phyloP scores from a whole-genome alignment of 2,113 vertebrate species.

The Indri indri region DNA sequence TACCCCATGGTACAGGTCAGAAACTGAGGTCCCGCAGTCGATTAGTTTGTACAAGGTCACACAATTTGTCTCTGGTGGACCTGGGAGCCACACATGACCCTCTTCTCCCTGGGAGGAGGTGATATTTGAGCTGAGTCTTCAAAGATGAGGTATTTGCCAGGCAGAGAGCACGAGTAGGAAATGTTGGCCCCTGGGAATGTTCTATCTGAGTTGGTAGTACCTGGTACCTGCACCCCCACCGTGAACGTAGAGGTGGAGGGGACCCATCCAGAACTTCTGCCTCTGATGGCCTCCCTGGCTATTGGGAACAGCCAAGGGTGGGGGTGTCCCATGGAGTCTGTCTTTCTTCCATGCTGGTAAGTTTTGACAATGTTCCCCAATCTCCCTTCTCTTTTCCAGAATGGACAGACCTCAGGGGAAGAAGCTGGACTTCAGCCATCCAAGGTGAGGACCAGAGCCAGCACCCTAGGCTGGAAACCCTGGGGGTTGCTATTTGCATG shows the following conservation, averaged over 20 bases:
- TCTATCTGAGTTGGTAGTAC: background rate
- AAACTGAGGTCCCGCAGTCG: background rate
- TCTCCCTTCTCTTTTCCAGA: conserved; percentile 82
- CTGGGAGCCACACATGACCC: background rate
- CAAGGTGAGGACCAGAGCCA: conserved; percentile 78
- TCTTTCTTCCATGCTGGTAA: background rate
- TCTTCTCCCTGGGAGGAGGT: background rate
- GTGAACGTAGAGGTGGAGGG: background rate
- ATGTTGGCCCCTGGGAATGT: background rate
- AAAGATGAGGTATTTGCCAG: background rate
- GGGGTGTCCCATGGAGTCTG: background rate
- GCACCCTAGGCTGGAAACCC: background rate
- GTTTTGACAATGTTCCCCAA: background rate
- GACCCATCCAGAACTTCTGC: background rate
- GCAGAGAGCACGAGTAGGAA: background rate
- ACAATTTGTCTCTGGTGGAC: background rate
- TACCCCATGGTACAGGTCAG: background rate
- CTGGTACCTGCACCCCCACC: background rate
- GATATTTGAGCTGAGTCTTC: background rate
- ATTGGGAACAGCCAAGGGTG: background rate
- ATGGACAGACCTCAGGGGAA: conserved; percentile 83
- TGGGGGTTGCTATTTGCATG: background rate
- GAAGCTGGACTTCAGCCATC: conserved; percentile 79
- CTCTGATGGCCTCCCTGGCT: background rate
- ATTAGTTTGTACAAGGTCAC: background rate